These are phyloP conservation scores for Neuroterus valhalla DNA, from an alignment of 1,140 invertebrate genomes.

Conservation along the genomic window DNA sequence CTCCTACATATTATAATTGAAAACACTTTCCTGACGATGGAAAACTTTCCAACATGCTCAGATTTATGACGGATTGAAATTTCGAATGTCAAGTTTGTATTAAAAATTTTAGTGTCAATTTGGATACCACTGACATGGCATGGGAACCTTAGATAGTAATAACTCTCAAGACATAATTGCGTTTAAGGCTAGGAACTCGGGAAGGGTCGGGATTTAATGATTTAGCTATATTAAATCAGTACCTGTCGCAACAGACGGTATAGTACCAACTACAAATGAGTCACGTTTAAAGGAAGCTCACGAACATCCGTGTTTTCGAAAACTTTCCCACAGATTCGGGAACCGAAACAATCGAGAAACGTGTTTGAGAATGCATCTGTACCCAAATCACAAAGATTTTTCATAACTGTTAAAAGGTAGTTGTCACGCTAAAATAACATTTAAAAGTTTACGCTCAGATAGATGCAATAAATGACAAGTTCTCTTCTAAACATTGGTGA, in stretches of 20 bases:
- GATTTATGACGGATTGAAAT: too few species aligned
- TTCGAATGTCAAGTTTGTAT: too few species aligned
- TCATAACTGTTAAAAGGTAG: neutral
- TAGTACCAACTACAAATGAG: slow-evolving; percentile 14
- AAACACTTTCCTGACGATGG: too few species aligned
- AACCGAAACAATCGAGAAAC: neutral
- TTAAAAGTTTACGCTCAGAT: too few species aligned
- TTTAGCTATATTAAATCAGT: slow-evolving; percentile 26
- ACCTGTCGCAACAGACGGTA: slow-evolving; percentile 10
- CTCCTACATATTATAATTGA: too few species aligned
- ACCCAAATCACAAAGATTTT: neutral
- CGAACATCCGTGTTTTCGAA: slow-evolving; percentile 12
- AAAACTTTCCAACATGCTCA: too few species aligned
- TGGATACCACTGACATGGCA: neutral
- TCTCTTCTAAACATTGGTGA: too few species aligned
- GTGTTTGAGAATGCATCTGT: slow-evolving; percentile 4
- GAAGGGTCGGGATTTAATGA: slow-evolving; percentile 30
- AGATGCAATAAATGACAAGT: too few species aligned
- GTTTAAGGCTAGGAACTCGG: slow-evolving; percentile 1
- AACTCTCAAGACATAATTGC: slow-evolving; percentile 11
- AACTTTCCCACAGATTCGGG: slow-evolving; percentile 9
- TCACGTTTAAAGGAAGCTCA: slow-evolving; percentile 28
- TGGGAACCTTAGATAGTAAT: slow-evolving; percentile 18
- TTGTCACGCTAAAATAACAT: too few species aligned
- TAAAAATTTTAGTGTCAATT: neutral